Evolutionary conservation across 1,140 invertebrate species (phyloP), one percentile per base, ranked within the genome.

Genomic region (Atta texana): DNA sequence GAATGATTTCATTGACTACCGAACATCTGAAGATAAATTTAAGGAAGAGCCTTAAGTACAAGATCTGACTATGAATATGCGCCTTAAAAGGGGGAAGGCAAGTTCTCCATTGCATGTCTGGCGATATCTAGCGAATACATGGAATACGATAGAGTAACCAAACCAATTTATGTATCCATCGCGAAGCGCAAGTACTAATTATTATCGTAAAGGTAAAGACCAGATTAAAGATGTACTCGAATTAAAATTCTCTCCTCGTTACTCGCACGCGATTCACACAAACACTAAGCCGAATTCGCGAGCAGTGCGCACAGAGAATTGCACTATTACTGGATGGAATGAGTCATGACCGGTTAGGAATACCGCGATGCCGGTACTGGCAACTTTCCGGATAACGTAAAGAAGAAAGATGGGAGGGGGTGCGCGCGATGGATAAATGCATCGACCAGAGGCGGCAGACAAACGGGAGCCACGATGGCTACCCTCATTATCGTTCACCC

Each of bases 301-400:
- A 90, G 69, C n/a, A 24, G 3, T 39, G 49, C 28, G 63, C 88
- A 78, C 57, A 39, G 88, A 28, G 85, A 87, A 85, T 89, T 85
- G 82, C 85, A 66, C 59, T 64, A 59, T 89, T 78, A 85, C 72
- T 55, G 31, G 44, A 34, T 31, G 24, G 71, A 68, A 84, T 86
- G 78, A 87, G 75, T 89, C 82, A 88, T 85, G 85, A 81, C 87
- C 80, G 68, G 53, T 87, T 77, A 64, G 34, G 76, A 87, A 87
- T 90, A 93, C 86, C 90, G 91, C 90, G 86, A 93, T 92, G 92
- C 90, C 88, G 86, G 77, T 87, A 93, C 92, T 92, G 88, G 85
- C 86, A 91, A 88, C 77, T 86, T 88, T 85, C 80, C 55, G 61
- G 85, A 87, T 87, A 89, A 90, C 61, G 31, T 16, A n/a, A 31